Percentiles rank a stretch among this genome's conserved stretches.
These are phyloP conservation scores for Tetragonula clypearis DNA, from an alignment of 1,140 invertebrate genomes.

Conservation along the genomic window DNA sequence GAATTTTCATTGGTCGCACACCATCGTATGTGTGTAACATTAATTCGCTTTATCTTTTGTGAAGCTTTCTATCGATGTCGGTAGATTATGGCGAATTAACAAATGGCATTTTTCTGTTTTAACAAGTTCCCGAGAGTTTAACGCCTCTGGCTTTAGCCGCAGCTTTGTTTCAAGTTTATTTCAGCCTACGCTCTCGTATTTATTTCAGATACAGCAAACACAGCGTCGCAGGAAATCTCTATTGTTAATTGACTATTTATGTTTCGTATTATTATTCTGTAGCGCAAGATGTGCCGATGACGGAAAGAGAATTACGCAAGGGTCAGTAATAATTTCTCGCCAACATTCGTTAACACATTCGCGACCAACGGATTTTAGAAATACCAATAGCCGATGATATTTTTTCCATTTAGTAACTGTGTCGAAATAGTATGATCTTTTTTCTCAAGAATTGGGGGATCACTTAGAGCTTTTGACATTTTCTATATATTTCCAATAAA, in stretches of 20 bases:
- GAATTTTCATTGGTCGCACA: conserved; percentile 51
- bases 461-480: too few species aligned
- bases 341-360: neutral
- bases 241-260: conserved; percentile 62
- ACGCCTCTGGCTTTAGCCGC: neutral
- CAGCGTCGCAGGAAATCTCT: conserved; percentile 10
- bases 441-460: too few species aligned
- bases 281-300: conserved; percentile 74
- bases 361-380: neutral
- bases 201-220: conserved; percentile 19
- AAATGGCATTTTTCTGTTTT: neutral
- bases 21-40: conserved; percentile 29
- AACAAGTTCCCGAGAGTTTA: neutral
- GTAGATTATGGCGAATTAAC: conserved; percentile 20
- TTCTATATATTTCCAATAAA: too few species aligned
- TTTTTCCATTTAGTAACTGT: too few species aligned
- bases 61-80: neutral
- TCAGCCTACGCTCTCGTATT: neutral
- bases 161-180: neutral
- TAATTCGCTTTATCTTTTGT: neutral
- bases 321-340: conserved; percentile 72
- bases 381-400: too few species aligned
- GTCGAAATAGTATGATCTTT: too few species aligned
- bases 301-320: conserved; percentile 78
- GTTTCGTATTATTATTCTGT: conserved; percentile 67